phyloP scores from a whole-genome alignment of 1,140 invertebrate species.

The Halictus rubicundus region DNA sequence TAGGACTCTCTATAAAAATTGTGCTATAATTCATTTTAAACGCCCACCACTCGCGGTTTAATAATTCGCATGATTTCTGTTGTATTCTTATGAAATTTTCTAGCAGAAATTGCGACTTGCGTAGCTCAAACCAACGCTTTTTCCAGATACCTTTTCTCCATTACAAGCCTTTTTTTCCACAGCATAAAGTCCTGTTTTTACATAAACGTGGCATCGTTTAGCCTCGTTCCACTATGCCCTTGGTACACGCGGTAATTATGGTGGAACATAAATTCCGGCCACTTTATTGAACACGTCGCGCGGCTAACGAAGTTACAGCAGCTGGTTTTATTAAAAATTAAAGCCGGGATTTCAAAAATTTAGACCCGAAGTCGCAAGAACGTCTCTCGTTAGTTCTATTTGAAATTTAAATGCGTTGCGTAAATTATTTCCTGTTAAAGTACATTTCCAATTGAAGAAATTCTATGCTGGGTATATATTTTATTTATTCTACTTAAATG shows the following conservation, averaged over 20 bases:
- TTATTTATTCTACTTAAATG: not conserved
- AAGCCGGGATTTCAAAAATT: not conserved
- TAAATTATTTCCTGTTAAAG: too few species aligned
- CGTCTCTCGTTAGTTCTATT: not conserved
- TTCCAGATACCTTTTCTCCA: not conserved
- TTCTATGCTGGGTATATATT: not conserved
- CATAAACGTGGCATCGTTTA: not conserved
- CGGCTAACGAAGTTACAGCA: not conserved
- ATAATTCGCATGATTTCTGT: not conserved
- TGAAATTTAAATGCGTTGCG: not conserved
- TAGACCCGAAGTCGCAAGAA: too few species aligned
- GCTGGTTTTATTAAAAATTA: conserved; percentile 9
- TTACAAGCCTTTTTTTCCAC: not conserved
- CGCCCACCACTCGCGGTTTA: too few species aligned
- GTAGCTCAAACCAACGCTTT: not conserved
- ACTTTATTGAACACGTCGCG: not conserved
- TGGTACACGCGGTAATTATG: conserved; percentile 7
- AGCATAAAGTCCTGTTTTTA: conserved; percentile 5
- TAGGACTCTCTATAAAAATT: too few species aligned
- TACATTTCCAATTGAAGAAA: too few species aligned
- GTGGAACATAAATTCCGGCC: not conserved
- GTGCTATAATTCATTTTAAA: not conserved
- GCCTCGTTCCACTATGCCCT: not conserved
- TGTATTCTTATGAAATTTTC: not conserved
- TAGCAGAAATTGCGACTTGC: not conserved